Percentiles rank a stretch among this genome's conserved stretches.
Conservation (phyloP, 2,888 invertebrate genomes). For the Drosophila recens region DNA sequence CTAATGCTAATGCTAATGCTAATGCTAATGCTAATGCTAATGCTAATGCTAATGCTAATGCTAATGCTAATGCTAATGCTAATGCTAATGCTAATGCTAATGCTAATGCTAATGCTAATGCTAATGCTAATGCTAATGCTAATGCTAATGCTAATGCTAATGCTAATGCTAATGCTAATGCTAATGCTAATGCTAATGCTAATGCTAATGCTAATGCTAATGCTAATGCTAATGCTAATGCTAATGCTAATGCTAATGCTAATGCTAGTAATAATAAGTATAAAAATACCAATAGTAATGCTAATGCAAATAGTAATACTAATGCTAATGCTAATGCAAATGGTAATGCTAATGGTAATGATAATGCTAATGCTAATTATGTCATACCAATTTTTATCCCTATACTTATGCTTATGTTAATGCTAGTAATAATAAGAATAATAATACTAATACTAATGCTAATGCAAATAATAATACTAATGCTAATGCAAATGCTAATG, state of each 20-base stretch:
- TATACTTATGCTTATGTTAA: neutral
- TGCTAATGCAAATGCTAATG: neutral
- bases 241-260: constrained; percentile 2
- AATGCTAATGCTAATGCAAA: neutral
- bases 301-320: neutral
- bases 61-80: neutral
- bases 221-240: neutral
- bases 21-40: neutral
- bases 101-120: neutral
- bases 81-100: neutral
- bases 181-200: neutral
- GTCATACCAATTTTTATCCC: too few species aligned
- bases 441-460: neutral
- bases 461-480: neutral
- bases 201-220: neutral
- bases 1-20: neutral
- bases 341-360: neutral
- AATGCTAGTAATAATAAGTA: neutral
- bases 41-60: neutral
- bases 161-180: neutral
- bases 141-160: neutral
- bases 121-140: neutral
- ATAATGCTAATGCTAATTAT: neutral
- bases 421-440: neutral
- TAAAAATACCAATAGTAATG: neutral